phyloP scores from a whole-genome alignment of 2,888 invertebrate species.

The Miltochrista miniata region DNA sequence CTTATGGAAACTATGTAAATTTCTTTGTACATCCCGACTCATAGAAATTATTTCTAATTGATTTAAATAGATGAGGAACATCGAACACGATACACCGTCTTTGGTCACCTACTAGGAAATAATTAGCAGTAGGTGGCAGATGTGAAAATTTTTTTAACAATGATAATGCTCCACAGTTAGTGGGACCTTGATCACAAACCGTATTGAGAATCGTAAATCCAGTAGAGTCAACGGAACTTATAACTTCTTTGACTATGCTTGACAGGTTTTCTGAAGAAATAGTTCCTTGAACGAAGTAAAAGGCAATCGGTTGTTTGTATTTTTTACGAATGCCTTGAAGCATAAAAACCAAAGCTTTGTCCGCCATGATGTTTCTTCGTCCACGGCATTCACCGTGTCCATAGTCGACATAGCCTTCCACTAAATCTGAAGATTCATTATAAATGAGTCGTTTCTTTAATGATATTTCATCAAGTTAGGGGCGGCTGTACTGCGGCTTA shows the following conservation, averaged over 20 bases:
- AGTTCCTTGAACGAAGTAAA: slow-evolving; percentile 29
- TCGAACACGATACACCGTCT: no score
- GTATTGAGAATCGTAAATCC: slow-evolving; percentile 18
- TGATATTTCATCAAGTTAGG: slow-evolving; percentile 32
- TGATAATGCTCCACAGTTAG: slow-evolving; percentile 14
- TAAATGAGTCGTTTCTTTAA: slow-evolving; percentile 17
- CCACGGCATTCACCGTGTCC: neutral
- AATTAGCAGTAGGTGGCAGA: neutral
- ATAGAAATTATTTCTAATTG: slow-evolving; percentile 12
- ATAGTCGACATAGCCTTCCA: slow-evolving; percentile 16
- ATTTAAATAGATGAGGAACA: slow-evolving; percentile 21
- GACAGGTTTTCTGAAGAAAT: slow-evolving; percentile 15
- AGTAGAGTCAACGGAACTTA: neutral
- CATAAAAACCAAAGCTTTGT: slow-evolving; percentile 27
- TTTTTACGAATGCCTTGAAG: slow-evolving; percentile 24
- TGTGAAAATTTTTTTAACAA: neutral
- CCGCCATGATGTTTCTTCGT: slow-evolving; percentile 13
- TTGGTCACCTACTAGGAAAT: no score
- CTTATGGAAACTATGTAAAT: no score
- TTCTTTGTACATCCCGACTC: no score
- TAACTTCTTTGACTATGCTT: slow-evolving; percentile 12
- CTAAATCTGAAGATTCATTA: slow-evolving; percentile 11
- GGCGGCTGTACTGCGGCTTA: no score
- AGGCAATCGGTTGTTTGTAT: slow-evolving; percentile 28
- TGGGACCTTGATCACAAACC: slow-evolving; percentile 28